Base-by-base conservation (phyloP, 2,797 vertebrate genomes). In the Linurgus olivaceus region DNA sequence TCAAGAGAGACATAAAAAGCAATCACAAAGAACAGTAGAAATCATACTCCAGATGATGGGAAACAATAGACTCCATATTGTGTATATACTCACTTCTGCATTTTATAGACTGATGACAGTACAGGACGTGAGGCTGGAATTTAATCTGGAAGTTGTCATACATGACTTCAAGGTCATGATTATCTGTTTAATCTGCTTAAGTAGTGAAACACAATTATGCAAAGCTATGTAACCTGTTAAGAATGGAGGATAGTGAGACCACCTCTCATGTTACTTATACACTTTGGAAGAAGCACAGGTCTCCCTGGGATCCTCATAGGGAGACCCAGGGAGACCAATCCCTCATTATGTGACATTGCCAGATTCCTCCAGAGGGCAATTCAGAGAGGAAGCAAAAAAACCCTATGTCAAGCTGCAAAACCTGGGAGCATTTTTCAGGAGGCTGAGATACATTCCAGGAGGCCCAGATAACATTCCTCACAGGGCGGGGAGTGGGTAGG, bases 21-120 rank as follows among this genome's bases (percentile, higher is more conserved):
- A 97, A 96, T 95, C 89, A 94, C 93, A 83, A 94, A 94, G 70
- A 94, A 96, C 55, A 93, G 82, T 95, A 97, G 97, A 97, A 96
- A 47, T 93, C 95, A 76, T 94, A 90, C 40, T 67, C 33, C 50
- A 87, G 48, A 86, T 86, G 84, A 96, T 85, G 89, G 37, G 83
- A 95, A 97, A 87, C 86, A 92, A 88, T 50, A 94, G 55, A 63
- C 35, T 84, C 88, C 54, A 25, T 93, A 51, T 14, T 31, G 48
- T 59, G 23, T 84, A 54, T 72, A 58, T 31, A 28, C 24, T 86
- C 71, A 67, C 40, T 89, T 83, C 51, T 78, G 33, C 54, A 51
- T 91, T 92, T 95, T 90, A 86, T 51, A 48, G 70, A 51, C 62
- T 44, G 38, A 83, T 63, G 55, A 79, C 26, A 63, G 38, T 66